Base-by-base conservation (phyloP, 2,888 invertebrate species). In the Chalcosyrphus nemorum region DNA sequence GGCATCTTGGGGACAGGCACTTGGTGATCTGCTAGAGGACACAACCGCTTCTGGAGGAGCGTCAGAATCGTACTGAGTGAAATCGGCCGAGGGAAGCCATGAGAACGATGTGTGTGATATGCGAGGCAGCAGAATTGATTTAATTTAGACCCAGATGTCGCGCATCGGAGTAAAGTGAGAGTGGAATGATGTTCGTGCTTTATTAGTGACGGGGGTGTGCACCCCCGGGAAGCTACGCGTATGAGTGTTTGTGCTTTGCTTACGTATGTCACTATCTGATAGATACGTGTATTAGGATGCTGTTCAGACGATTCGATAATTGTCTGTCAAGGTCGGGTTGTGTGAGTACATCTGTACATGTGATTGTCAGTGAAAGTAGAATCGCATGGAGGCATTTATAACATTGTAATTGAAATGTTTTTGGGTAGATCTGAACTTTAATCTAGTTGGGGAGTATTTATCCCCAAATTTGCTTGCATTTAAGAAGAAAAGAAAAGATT, bases 11-110 rank as follows among this genome's bases (percentile, higher is more conserved):
- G 27, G 38, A 4, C 13, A 29, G 38, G n/a, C 4, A 21, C 19
- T 29, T 29, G 9, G 9, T 17, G 15, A 47, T 38, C 7, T 50
- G 21, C 11, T 41, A 35, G 35, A 24, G n/a, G 35, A 59, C 41
- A 66, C 35, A n/a, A 66, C 29, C 66, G 43, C 24, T 52, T 41
- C 29, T 52, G 66, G 29, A 66, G 50, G 57, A 66, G 50, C 50
- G 66, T 52, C 32, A 15, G 59, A 76, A n/a, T 43, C 41, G 17
- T 50, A 76, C 76, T 76, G 59, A 76, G 38, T 29, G 59, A 32
- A 24, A 47, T 59, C 41, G 21, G 50, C 15, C 11, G 72, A 41
- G 29, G 45, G 72, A 59, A 72, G 72, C 59, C 70, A 50, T 61
- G 38, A 6, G 41, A 57, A 66, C 56, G 27, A 57, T 11, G 11